Evolutionary conservation across 2,113 vertebrate genomes (phyloP).

Genomic region (Hemiscyllium ocellatum): DNA sequence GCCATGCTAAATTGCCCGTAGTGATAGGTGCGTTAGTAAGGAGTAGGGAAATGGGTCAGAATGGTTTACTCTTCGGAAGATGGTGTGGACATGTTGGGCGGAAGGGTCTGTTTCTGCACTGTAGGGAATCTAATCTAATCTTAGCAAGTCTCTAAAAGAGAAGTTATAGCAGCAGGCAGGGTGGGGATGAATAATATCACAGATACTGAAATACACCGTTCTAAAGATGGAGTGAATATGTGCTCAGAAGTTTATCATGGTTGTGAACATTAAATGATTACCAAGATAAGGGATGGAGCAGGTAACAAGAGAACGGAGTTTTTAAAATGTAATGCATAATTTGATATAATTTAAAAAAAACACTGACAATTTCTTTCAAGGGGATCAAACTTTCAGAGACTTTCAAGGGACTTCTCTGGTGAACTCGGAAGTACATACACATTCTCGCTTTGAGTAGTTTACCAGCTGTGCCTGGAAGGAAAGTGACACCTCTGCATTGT

Average conservation of each 20-base stretch:
- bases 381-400: not conserved
- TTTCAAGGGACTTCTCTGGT: not conserved
- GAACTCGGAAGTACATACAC: not conserved
- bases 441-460: not conserved
- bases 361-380: not conserved
- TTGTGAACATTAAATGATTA: not conserved
- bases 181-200: not conserved
- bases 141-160: too few species aligned
- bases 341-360: not conserved
- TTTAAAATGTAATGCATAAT: not conserved
- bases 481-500: not conserved
- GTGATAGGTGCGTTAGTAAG: too few species aligned
- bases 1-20: too few species aligned
- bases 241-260: not conserved
- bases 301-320: not conserved
- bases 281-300: not conserved
- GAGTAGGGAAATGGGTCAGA: too few species aligned
- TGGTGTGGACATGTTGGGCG: too few species aligned
- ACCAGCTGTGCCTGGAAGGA: not conserved
- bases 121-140: too few species aligned
- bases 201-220: not conserved
- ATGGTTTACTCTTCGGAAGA: too few species aligned
- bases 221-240: not conserved
- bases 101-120: too few species aligned
- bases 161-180: too few species aligned